These are phyloP conservation scores for Acrocephalus scirpaceus DNA, from an alignment of 2,797 vertebrate species.

Conservation along the genomic window DNA sequence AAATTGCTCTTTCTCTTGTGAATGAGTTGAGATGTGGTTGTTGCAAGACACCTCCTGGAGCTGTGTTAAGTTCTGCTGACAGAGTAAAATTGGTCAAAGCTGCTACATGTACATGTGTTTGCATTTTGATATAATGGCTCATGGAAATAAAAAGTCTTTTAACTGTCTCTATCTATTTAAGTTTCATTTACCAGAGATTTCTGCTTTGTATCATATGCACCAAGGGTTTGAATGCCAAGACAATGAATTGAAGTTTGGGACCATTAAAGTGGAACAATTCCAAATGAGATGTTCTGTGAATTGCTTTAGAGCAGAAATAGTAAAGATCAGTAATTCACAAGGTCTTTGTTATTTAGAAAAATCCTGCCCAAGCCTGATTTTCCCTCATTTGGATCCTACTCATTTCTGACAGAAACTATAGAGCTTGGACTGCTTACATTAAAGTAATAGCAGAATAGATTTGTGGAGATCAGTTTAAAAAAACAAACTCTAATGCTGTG, in stretches of 20 bases:
- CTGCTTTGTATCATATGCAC: slow-evolving; percentile 25
- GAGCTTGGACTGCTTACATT: neutral
- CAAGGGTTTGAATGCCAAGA: slow-evolving; percentile 11
- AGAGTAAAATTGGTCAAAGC: neutral
- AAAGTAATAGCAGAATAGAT: neutral
- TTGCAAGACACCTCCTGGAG: slow-evolving; percentile 3
- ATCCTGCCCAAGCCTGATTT: neutral
- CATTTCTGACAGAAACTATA: neutral
- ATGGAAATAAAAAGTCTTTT: slow-evolving; percentile 46
- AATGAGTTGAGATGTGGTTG: slow-evolving; percentile 14
- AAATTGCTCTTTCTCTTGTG: slow-evolving; percentile 25
- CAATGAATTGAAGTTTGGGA: slow-evolving; percentile 22
- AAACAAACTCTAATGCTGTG: neutral
- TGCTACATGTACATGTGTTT: slow-evolving; percentile 47
- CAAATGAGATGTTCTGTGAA: slow-evolving; percentile 41
- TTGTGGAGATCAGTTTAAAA: neutral
- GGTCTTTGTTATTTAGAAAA: neutral
- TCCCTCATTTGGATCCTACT: neutral
- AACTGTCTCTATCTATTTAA: slow-evolving; percentile 54
- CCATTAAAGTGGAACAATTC: slow-evolving; percentile 6
- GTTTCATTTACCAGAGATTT: slow-evolving; percentile 48
- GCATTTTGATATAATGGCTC: slow-evolving; percentile 47
- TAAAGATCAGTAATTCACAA: slow-evolving; percentile 6
- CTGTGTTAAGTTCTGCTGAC: slow-evolving; percentile 58
- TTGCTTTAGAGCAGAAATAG: neutral